Conservation (phyloP, 2,797 vertebrate species). For the Coccyzus lansbergi region DNA sequence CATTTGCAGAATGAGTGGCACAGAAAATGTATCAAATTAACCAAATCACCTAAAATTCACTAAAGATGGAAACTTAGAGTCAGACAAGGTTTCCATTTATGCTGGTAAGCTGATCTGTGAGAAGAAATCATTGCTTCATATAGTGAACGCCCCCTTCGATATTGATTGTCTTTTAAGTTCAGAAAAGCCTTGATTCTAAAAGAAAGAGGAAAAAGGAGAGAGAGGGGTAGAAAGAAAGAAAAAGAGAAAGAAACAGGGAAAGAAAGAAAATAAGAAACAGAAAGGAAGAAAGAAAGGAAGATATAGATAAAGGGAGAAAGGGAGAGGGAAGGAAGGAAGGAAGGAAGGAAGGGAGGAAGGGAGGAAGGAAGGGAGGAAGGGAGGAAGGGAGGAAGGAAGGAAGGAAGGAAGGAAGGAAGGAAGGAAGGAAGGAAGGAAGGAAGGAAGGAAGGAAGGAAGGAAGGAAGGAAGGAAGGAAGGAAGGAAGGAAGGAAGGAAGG, state of each 20-base stretch:
- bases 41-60: neutral
- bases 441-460: too few species aligned
- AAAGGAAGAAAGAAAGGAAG: neutral
- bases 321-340: too few species aligned
- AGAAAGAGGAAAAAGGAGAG: neutral
- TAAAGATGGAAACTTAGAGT: neutral
- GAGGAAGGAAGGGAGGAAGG: too few species aligned
- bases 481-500: too few species aligned
- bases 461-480: neutral
- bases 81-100: neutral
- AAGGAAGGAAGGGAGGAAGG: too few species aligned
- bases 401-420: too few species aligned
- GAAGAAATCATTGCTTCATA: neutral
- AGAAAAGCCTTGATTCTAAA: neutral
- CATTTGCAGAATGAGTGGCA: neutral
- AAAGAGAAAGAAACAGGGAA: too few species aligned
- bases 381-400: accelerated
- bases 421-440: too few species aligned
- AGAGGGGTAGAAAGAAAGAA: too few species aligned
- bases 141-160: neutral
- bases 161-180: neutral
- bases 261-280: too few species aligned
- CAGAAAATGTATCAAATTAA: neutral
- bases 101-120: neutral
- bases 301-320: too few species aligned